These are phyloP conservation scores for Leptatherina wallacei DNA, from an alignment of 2,797 vertebrate species.

Conservation along the genomic window DNA sequence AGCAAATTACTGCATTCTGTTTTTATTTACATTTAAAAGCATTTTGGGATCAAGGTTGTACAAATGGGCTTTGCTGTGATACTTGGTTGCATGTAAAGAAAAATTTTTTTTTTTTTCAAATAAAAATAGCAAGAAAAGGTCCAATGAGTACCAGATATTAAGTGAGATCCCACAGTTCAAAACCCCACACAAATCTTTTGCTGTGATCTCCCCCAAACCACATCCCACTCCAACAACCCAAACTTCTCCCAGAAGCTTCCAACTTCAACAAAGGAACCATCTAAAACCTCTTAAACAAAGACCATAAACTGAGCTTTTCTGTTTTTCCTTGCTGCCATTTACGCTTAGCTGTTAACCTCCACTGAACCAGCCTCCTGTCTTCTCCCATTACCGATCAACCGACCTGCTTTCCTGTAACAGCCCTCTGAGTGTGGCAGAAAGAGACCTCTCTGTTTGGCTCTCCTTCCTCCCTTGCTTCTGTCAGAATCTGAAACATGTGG, in stretches of 20 bases:
- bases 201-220: background rate
- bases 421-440: slow-evolving; percentile 54
- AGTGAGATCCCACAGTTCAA: background rate
- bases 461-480: slow-evolving; percentile 42
- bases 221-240: background rate
- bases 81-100: background rate
- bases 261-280: slow-evolving; percentile 18
- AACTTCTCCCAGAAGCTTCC: background rate
- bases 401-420: slow-evolving; percentile 60
- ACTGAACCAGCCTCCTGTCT: slow-evolving; percentile 81
- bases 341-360: slow-evolving; percentile 72
- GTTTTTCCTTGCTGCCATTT: slow-evolving; percentile 66
- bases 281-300: slow-evolving; percentile 23
- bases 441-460: slow-evolving; percentile 38
- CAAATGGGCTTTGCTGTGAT: no score
- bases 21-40: background rate
- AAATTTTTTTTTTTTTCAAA: no score
- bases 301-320: slow-evolving; percentile 28
- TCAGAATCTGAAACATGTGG: slow-evolving; percentile 70
- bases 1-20: background rate
- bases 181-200: slow-evolving; percentile 2
- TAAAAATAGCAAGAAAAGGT: background rate
- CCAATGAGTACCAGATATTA: background rate
- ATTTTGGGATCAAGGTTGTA: background rate
- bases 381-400: slow-evolving; percentile 72